Percentiles rank a stretch among this genome's conserved stretches.
These are phyloP conservation scores for Volucella zonaria DNA, from an alignment of 2,888 invertebrate species.

Conservation along the genomic window DNA sequence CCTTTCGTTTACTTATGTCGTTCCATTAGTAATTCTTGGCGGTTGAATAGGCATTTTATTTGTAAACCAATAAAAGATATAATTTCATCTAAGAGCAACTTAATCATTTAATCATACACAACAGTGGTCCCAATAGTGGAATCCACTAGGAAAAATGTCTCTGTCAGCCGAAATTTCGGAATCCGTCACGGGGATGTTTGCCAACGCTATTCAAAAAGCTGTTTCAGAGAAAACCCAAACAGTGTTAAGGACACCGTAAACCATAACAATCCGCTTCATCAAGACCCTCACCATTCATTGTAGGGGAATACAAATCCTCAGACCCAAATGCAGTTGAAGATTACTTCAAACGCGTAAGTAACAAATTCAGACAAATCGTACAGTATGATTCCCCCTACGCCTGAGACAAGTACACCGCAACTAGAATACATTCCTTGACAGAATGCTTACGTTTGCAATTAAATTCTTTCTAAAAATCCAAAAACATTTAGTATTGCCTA, in stretches of 20 bases:
- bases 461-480: constrained; percentile 27
- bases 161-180: background rate
- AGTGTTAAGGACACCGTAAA: background rate
- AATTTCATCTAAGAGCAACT: no score
- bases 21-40: no score
- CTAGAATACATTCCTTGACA: constrained; percentile 28
- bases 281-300: constrained; percentile 4
- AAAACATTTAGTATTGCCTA: constrained; percentile 39
- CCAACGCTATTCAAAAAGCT: background rate
- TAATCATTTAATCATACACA: background rate
- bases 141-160: background rate
- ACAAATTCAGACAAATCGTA: no score
- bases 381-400: constrained; percentile 7
- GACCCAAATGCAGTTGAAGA: constrained; percentile 19
- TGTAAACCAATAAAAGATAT: no score
- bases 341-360: constrained; percentile 59
- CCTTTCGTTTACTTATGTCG: no score
- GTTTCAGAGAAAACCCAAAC: background rate
- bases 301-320: constrained; percentile 25
- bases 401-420: constrained; percentile 25
- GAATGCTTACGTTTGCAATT: constrained; percentile 35
- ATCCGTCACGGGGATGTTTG: constrained; percentile 3
- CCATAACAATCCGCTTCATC: background rate
- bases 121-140: constrained; percentile 45
- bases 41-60: no score